These are phyloP conservation scores for Mycalesis mineus DNA, from an alignment of 2,888 invertebrate genomes.

Conservation along the genomic window DNA sequence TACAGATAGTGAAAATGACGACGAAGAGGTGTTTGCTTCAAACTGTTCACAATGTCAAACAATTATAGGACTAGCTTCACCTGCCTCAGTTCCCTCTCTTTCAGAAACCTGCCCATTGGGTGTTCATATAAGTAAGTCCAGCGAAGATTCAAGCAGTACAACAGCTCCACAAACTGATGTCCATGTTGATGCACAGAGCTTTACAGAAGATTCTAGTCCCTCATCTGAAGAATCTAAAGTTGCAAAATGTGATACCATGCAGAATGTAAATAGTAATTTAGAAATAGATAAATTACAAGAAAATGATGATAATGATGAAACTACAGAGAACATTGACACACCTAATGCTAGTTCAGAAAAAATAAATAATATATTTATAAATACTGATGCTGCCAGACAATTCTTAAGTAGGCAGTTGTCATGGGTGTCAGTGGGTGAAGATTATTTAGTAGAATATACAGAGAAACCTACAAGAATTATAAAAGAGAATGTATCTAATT, in stretches of 20 bases:
- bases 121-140: constrained; percentile 78
- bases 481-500: constrained; percentile 85
- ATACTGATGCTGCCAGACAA: constrained; percentile 86
- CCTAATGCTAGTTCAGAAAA: constrained; percentile 58
- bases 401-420: constrained; percentile 86
- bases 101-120: constrained; percentile 82
- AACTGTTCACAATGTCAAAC: constrained; percentile 82
- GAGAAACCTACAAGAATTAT: constrained; percentile 83
- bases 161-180: constrained; percentile 78
- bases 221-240: constrained; percentile 77
- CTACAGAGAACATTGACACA: constrained; percentile 45
- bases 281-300: constrained; percentile 45
- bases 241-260: constrained; percentile 61
- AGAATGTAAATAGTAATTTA: constrained; percentile 43
- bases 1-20: constrained; percentile 79
- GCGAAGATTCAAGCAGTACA: constrained; percentile 80
- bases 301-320: constrained; percentile 44
- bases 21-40: constrained; percentile 81
- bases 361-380: constrained; percentile 84
- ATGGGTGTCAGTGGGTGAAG: constrained; percentile 84
- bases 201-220: constrained; percentile 78
- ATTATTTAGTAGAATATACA: constrained; percentile 81
- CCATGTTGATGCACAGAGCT: constrained; percentile 73
- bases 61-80: constrained; percentile 76
- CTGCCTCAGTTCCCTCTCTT: constrained; percentile 78